Base-by-base conservation (phyloP, 2,113 vertebrate species). In the Formicarius rufipectus region DNA sequence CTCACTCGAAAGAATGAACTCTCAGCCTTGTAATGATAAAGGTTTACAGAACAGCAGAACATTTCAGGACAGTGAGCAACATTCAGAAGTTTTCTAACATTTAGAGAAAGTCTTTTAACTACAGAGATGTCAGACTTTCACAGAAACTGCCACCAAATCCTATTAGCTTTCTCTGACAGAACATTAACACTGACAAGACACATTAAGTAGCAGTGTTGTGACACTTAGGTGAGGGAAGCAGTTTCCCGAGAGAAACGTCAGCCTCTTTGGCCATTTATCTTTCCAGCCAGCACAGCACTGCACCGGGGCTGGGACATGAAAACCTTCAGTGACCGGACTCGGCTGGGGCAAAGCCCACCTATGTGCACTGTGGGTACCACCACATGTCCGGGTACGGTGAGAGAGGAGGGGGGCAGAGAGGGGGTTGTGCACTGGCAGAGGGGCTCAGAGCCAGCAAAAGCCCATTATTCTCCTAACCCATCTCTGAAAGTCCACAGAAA, bases 381-480 rank as follows among this genome's bases (percentile, higher is more conserved):
- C 0, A 0, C 19, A 28, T 20, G 39, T 52, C 66, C 66, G 0
- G 2, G 30, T 15, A 18, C 1, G 3, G 25, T 1, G 27, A 62
- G 71, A 63, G 23, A 35, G 69, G 19, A 68, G 24, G 9, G 42
- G 63, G 45, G 39, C 37, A 45, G 63, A 49, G 30, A 31, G 17
- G 42, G 50, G 16, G 17, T 22, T 14, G 31, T 1, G 8, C 22
- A 6, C 42, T n/a, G 63, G 35, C 62, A 83, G 62, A 79, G 59
- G 21, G n/a, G 14, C 63, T 95, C 58, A 69, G 58, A 79, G 66
- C 14, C 52, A 76, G 30, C 4, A 37, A 93, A 35, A 0, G 0
- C 45, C 22, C 3, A 0, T 3, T 62, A 53, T 5, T 64, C 63
- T 75, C 56, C 60, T 83, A 76, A 49, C 12, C 64, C 58, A 73